Evolutionary conservation across 2,113 vertebrate genomes (phyloP).

Genomic region (Microtus pennsylvanicus): DNA sequence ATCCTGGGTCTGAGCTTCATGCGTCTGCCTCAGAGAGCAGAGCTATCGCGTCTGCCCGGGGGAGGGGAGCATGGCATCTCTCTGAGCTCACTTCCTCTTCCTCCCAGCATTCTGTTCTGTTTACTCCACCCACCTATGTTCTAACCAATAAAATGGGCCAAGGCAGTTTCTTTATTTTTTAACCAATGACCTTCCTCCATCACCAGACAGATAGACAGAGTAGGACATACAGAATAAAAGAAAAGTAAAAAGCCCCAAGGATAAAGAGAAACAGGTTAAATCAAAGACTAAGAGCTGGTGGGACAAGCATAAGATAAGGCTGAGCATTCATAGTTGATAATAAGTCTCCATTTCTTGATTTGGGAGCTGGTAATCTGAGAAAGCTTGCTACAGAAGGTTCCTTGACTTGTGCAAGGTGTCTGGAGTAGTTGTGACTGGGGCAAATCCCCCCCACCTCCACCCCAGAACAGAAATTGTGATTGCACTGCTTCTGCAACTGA

Average conservation of each 20-base stretch:
- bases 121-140: too few species aligned
- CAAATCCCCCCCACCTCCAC: background rate
- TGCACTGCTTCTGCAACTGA: too few species aligned
- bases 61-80: too few species aligned
- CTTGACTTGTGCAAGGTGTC: background rate
- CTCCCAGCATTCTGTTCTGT: too few species aligned
- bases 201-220: background rate
- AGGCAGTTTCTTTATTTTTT: too few species aligned
- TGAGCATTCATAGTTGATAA: background rate
- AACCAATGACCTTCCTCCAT: too few species aligned
- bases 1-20: too few species aligned
- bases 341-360: background rate
- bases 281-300: background rate
- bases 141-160: too few species aligned
- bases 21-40: too few species aligned
- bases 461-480: background rate
- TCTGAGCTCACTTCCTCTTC: too few species aligned
- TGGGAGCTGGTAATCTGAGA: background rate
- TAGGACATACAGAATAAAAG: background rate
- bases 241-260: background rate
- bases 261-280: background rate
- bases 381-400: background rate
- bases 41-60: too few species aligned
- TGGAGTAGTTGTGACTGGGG: background rate
- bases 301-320: background rate